Conservation (phyloP, 2,113 vertebrate species). For the Beaufortia kweichowensis region DNA sequence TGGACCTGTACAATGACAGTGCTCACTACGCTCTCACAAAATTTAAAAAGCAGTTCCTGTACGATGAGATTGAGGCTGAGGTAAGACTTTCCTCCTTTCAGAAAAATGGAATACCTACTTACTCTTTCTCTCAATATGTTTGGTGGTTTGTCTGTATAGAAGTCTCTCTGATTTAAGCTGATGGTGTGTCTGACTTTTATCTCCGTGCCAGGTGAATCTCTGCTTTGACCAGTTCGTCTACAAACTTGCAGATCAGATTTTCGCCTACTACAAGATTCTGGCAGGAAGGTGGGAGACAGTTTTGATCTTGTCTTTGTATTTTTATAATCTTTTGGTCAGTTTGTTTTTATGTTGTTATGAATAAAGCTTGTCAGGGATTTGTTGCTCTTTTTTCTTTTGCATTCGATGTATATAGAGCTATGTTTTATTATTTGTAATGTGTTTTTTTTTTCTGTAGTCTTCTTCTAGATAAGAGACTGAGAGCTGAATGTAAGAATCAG, state of each 20-base stretch:
- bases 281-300: conserved; percentile 81
- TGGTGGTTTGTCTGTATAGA: background rate
- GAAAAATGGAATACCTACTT: background rate
- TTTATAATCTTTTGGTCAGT: too few species aligned
- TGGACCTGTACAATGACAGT: conserved; percentile 89
- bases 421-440: background rate
- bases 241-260: conserved; percentile 88
- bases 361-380: background rate
- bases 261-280: conserved; percentile 86
- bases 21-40: conserved; percentile 88
- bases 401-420: too few species aligned
- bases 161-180: background rate
- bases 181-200: conserved; percentile 1
- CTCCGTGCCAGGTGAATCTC: conserved; percentile 77
- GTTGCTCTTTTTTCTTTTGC: too few species aligned
- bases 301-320: background rate
- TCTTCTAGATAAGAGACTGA: conserved; percentile 84
- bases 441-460: conserved; percentile 67
- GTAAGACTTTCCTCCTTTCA: conserved; percentile 64
- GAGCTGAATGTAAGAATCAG: conserved; percentile 86
- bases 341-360: background rate
- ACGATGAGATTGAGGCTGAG: conserved; percentile 89
- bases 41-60: conserved; percentile 91
- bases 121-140: too few species aligned
- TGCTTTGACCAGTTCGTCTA: conserved; percentile 93